Conservation (phyloP, 2,113 vertebrate species). For the Zosterops lateralis region DNA sequence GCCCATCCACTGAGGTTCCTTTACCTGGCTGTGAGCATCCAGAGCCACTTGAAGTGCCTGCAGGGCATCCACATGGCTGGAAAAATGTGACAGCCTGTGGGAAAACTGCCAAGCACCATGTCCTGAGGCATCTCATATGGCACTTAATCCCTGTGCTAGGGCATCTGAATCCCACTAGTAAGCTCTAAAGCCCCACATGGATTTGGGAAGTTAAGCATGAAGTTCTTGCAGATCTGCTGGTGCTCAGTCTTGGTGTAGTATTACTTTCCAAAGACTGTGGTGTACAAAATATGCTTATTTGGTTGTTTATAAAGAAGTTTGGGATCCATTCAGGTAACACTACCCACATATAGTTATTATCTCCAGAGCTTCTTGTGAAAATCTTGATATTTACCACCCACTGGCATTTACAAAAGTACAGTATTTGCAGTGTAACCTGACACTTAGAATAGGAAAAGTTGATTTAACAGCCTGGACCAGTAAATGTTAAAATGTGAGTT, state of each 20-base stretch:
- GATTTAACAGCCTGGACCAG: not conserved
- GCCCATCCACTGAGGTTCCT: not conserved
- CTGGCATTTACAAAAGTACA: not conserved
- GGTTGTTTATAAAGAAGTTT: not conserved
- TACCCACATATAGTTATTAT: not conserved
- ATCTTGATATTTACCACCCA: not conserved
- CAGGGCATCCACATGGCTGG: not conserved
- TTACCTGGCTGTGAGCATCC: not conserved
- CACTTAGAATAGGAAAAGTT: slow-evolving; percentile 6
- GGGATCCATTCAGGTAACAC: not conserved
- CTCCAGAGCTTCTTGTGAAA: not conserved
- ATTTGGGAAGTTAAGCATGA: not conserved
- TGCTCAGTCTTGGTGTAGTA: not conserved
- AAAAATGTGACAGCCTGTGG: not conserved
- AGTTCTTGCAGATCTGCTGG: not conserved
- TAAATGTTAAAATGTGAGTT: slow-evolving; percentile 30
- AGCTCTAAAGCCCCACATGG: not conserved
- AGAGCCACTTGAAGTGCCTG: not conserved
- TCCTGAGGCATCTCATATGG: not conserved
- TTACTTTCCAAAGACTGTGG: not conserved
- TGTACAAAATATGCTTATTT: not conserved
- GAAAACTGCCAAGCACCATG: not conserved
- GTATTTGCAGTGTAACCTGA: not conserved
- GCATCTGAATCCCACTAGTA: not conserved
- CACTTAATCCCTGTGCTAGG: not conserved